phyloP scores from a whole-genome alignment of 2,888 invertebrate species.

The Drosophila kambysellisi region DNA sequence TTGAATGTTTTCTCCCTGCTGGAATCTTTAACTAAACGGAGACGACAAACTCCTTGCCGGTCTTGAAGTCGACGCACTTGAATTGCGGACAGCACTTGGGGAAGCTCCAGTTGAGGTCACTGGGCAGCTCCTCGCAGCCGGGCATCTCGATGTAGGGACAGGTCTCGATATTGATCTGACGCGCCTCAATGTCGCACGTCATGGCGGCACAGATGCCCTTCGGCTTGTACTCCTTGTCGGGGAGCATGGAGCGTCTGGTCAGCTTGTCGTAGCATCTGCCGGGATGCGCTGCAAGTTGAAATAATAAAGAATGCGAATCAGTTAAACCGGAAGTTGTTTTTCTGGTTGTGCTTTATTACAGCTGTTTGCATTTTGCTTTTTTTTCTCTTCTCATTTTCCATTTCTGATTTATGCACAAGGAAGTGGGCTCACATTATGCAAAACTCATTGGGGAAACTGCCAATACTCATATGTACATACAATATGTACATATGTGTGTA shows the following conservation, averaged over 20 bases:
- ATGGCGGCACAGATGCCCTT: conserved; percentile 84
- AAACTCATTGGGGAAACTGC: conserved; percentile 22
- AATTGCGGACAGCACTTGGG: conserved; percentile 85
- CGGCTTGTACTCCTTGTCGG: conserved; percentile 84
- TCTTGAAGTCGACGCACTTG: conserved; percentile 83
- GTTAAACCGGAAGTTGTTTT: conserved; percentile 65
- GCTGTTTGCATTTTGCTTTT: conserved; percentile 21
- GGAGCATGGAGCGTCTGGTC: conserved; percentile 82
- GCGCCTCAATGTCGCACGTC: conserved; percentile 82
- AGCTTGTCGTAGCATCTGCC: conserved; percentile 84
- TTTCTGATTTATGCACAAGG: conserved; percentile 45
- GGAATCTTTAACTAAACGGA: conserved; percentile 67
- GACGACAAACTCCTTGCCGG: conserved; percentile 83
- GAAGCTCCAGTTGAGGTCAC: conserved; percentile 82
- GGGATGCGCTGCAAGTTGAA: conserved; percentile 79
- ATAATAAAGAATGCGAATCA: conserved; percentile 30
- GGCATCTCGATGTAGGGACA: conserved; percentile 84
- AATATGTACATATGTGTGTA: neutral
- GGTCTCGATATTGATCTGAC: conserved; percentile 84
- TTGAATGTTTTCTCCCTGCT: neutral
- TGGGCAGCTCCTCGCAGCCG: conserved; percentile 83
- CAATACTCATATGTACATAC: neutral
- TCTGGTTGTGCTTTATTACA: conserved; percentile 44
- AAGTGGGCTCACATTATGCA: conserved; percentile 40
- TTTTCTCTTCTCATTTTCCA: neutral